Conservation (phyloP, 2,888 invertebrate genomes). For the Drosophila formosana region DNA sequence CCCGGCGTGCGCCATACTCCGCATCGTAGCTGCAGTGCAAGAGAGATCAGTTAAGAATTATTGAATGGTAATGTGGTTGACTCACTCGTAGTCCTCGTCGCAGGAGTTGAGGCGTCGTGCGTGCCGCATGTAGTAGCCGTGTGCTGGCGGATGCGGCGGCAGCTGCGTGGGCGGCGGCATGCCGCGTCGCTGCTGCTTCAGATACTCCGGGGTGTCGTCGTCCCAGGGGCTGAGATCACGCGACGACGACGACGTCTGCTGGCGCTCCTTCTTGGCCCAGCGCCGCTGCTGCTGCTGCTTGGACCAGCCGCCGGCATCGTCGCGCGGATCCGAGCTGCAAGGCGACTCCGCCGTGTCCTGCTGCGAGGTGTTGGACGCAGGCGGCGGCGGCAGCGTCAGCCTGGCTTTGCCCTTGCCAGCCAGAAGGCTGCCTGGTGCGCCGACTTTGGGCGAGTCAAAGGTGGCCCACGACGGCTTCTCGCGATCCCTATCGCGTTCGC, state of each 20-base stretch:
- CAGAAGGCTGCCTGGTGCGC: background rate
- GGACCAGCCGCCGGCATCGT: conserved; percentile 86
- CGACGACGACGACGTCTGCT: conserved; percentile 90
- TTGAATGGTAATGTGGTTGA: background rate
- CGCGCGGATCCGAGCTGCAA: conserved; percentile 92
- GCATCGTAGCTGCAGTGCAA: conserved; percentile 82
- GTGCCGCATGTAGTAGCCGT: conserved; percentile 86
- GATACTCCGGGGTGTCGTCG: conserved; percentile 88
- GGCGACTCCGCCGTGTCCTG: conserved; percentile 88
- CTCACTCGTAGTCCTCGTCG: conserved; percentile 91
- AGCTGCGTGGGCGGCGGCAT: conserved; percentile 44
- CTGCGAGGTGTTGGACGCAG: conserved; percentile 81
- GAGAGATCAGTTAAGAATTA: background rate
- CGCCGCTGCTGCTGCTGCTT: conserved; percentile 83
- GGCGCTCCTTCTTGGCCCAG: conserved; percentile 86
- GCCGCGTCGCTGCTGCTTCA: conserved; percentile 82
- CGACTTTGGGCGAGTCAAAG: conserved; percentile 86
- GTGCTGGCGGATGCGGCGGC: conserved; percentile 59
- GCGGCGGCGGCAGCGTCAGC: conserved; percentile 74
- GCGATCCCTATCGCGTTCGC: conserved; percentile 84
- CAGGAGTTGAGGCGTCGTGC: conserved; percentile 87
- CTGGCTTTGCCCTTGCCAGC: conserved; percentile 58
- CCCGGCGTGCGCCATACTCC: conserved; percentile 80
- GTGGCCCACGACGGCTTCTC: conserved; percentile 87
- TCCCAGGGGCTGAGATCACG: conserved; percentile 93